Percentiles rank a stretch among this genome's conserved stretches.
phyloP scores from a whole-genome alignment of 2,113 vertebrate genomes.

The Phalacrocorax aristotelis region DNA sequence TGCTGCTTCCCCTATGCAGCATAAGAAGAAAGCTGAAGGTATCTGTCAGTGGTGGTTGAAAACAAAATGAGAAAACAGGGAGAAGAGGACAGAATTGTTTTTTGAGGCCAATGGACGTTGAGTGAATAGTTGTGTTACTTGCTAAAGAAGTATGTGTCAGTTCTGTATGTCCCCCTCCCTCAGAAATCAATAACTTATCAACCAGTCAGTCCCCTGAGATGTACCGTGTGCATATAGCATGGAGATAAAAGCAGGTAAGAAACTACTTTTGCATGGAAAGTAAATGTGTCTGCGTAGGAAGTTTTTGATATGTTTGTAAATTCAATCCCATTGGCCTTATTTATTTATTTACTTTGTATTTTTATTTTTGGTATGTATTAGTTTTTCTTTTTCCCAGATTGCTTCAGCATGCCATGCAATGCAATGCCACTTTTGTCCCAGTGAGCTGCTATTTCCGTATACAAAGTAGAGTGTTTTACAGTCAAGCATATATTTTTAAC shows the following conservation, averaged over 20 bases:
- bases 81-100: conserved; percentile 55
- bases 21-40: neutral
- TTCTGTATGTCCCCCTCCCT: neutral
- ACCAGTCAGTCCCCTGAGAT: conserved; percentile 13
- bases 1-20: conserved; percentile 48
- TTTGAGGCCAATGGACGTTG: conserved; percentile 15
- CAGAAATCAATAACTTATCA: conserved; percentile 59
- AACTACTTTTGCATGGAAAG: conserved; percentile 26
- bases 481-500: conserved; percentile 61
- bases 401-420: conserved; percentile 3
- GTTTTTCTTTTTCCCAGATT: neutral
- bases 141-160: conserved; percentile 48
- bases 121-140: conserved; percentile 46
- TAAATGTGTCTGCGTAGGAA: neutral
- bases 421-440: conserved; percentile 33
- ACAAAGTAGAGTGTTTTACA: conserved; percentile 60
- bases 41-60: conserved; percentile 41
- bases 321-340: conserved; percentile 5
- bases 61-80: conserved; percentile 46
- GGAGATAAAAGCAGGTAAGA: conserved; percentile 46
- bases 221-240: neutral
- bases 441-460: conserved; percentile 61
- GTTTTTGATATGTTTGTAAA: conserved; percentile 44
- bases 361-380: conserved; percentile 6
- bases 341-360: conserved; percentile 9